These are phyloP conservation scores for Orussus abietinus DNA, from an alignment of 1,140 invertebrate species.

Conservation along the genomic window DNA sequence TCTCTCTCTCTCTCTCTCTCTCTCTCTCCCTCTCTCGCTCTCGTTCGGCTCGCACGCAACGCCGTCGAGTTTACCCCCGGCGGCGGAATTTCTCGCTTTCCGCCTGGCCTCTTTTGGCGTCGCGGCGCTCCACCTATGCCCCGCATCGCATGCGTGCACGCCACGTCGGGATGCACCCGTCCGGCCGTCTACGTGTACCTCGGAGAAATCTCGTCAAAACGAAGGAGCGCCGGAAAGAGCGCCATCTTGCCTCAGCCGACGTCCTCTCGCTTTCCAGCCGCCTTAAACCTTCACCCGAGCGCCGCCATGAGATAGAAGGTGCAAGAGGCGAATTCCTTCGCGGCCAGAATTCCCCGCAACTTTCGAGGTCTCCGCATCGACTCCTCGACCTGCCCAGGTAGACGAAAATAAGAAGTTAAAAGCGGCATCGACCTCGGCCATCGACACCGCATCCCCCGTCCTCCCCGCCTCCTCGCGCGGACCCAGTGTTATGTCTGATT, in stretches of 20 bases:
- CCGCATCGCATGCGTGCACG: too few species aligned
- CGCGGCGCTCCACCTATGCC: too few species aligned
- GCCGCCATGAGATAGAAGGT: not conserved
- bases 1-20: not conserved
- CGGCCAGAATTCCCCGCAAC: too few species aligned
- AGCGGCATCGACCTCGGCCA: slow-evolving; percentile 20
- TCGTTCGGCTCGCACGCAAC: slow-evolving; percentile 11
- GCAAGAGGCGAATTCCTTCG: too few species aligned
- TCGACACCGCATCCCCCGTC: slow-evolving; percentile 12
- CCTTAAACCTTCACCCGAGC: not conserved
- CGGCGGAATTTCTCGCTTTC: too few species aligned
- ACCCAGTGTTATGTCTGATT: slow-evolving; percentile 24
- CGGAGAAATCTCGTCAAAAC: too few species aligned
- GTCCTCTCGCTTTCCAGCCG: not conserved
- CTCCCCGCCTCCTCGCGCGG: slow-evolving; percentile 7
- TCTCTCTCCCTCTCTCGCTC: slow-evolving; percentile 3
- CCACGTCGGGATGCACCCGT: too few species aligned
- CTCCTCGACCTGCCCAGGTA: slow-evolving; percentile 11
- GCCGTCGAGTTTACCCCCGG: too few species aligned
- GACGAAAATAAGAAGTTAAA: slow-evolving; percentile 25
- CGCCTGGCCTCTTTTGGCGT: too few species aligned
- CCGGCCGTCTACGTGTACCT: too few species aligned
- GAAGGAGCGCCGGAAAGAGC: too few species aligned
- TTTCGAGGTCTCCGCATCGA: slow-evolving; percentile 2
- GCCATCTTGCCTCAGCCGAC: too few species aligned